phyloP scores from a whole-genome alignment of 1,140 invertebrate genomes.

The Melitaea cinxia region DNA sequence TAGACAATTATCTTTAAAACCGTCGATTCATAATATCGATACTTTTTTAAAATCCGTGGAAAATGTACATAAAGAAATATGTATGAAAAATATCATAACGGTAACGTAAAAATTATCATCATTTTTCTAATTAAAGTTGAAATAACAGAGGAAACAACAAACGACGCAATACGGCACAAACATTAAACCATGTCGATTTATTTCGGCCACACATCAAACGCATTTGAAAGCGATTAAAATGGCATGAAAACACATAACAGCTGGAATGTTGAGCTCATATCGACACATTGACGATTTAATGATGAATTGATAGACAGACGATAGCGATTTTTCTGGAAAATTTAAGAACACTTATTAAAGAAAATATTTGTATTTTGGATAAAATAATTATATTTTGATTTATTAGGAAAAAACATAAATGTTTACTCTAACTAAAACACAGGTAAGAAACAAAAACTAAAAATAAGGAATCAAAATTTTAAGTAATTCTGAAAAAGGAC shows the following conservation, averaged over 20 bases:
- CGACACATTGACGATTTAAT: conserved; percentile 21
- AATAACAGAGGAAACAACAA: background rate
- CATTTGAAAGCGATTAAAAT: conserved; percentile 45
- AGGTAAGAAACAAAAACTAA: too few species aligned
- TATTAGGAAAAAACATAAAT: too few species aligned
- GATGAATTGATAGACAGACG: background rate
- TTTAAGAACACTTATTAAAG: too few species aligned
- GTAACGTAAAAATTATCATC: background rate
- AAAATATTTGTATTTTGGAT: too few species aligned
- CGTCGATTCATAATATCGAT: too few species aligned
- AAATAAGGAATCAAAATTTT: too few species aligned
- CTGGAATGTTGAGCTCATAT: conserved; percentile 1
- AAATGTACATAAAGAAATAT: background rate
- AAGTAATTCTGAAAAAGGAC: too few species aligned
- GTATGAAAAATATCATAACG: background rate
- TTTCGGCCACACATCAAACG: conserved; percentile 45
- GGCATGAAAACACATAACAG: conserved; percentile 39
- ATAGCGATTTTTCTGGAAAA: background rate
- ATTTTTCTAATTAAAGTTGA: background rate
- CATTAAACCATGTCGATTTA: conserved; percentile 39
- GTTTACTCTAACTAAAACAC: too few species aligned
- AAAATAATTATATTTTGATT: too few species aligned
- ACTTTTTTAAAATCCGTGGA: too few species aligned
- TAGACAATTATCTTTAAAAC: too few species aligned
- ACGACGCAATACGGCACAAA: conserved; percentile 24